Base-by-base conservation (phyloP, 2,113 vertebrate genomes). In the Lampris megalopsis region DNA sequence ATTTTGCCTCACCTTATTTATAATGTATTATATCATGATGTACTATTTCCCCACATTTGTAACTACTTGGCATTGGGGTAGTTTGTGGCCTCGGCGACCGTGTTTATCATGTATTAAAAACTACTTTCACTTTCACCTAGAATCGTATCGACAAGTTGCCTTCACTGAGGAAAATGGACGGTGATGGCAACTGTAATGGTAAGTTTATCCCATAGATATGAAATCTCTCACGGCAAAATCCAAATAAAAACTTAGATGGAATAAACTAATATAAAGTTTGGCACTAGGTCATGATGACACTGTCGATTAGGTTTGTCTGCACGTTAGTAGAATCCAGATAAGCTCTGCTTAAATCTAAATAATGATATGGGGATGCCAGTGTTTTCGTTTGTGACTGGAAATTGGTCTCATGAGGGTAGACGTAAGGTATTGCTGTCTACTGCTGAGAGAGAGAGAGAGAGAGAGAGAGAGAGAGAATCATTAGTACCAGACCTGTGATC, bases 101-200 rank as follows among this genome's bases (percentile, higher is more conserved):
- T 45, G 7, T 1, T 13, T n/a, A 45, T 45, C 43, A 45, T 45
- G 43, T 45, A 45, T 45, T 45, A 7, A 45, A 45, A 1, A 45
- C 4, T 5, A 5, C 47, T 61, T 63, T 54, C 4, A 71, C 37
- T 79, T 5, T 70, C 7, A 1, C 63, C 81, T 74, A 9, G 40
- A 59, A 41, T 67, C 9, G 1, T 0, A 36, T 47, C 13, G 24
- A 9, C 56, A 38, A 8, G 3, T 49, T 37, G 37, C 5, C 24
- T 59, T n/a, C 47, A 1, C n/a, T 64, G 0, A 0, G 35, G 38
- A 73, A 59, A 2, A 90, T 92, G 91, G 86, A 78, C 3, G 7
- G 5, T 35, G 52, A 11, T 2, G 60, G 40, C 1, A 43, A 60
- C 56, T 5, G 2, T 38, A 59, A 63, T 37, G 88, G 88, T 92